Evolutionary conservation across 2,797 vertebrate genomes (phyloP).

Genomic region (Heteromormyrus szaboi): DNA sequence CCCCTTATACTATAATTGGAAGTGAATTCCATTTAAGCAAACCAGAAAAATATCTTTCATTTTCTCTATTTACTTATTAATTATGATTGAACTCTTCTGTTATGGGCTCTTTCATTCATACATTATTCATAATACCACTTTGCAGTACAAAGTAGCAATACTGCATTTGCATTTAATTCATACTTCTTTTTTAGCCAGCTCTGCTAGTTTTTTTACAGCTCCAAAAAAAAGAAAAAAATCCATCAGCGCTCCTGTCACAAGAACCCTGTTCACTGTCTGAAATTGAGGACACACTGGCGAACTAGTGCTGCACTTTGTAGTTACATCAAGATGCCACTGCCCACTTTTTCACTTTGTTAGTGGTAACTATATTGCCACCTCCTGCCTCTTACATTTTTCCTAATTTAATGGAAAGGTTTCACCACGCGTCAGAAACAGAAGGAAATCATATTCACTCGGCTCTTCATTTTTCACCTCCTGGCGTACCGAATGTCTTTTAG

Average conservation of each 20-base stretch:
- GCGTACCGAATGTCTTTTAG: constrained; percentile 15
- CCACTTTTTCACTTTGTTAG: background rate
- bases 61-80: background rate
- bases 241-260: background rate
- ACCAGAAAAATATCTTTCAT: background rate
- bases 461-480: background rate
- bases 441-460: background rate
- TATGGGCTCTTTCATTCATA: constrained; percentile 25
- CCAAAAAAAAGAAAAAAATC: background rate
- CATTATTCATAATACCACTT: constrained; percentile 40
- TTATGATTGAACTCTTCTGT: constrained; percentile 21
- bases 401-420: constrained; percentile 6
- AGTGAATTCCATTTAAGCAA: background rate
- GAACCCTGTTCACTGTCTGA: background rate
- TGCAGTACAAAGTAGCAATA: background rate
- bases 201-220: background rate
- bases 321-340: background rate
- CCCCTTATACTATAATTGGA: background rate
- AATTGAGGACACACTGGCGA: background rate
- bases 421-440: background rate
- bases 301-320: background rate
- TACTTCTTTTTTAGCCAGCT: background rate
- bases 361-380: background rate
- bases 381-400: background rate
- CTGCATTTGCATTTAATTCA: background rate